Percentiles rank a stretch among this genome's conserved stretches.
These are phyloP conservation scores for Halichoerus grypus DNA, from an alignment of 2,113 vertebrate genomes.

Conservation along the genomic window DNA sequence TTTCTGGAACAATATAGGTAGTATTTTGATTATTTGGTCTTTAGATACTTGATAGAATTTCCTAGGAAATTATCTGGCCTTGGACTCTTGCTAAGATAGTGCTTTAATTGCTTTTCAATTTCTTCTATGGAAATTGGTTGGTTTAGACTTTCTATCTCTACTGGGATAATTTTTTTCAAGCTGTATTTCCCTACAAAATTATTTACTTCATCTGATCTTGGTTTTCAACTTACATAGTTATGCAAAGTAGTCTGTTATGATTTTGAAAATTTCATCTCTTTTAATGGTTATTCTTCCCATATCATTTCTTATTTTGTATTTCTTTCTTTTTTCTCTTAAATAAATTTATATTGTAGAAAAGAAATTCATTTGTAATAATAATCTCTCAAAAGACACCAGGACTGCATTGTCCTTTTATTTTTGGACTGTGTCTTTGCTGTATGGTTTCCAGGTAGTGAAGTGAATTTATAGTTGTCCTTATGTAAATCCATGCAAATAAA, in stretches of 20 bases:
- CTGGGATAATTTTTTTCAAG: background rate
- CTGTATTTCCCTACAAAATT: background rate
- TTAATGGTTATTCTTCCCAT: background rate
- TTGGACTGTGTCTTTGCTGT: background rate
- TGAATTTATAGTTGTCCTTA: background rate
- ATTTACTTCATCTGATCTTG: background rate
- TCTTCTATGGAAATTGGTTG: background rate
- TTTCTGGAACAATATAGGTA: background rate
- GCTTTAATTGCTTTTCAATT: background rate
- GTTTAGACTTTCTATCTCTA: background rate
- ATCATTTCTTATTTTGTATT: background rate
- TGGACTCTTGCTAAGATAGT: background rate
- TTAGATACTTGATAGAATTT: background rate
- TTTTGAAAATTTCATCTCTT: background rate
- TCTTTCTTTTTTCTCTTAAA: background rate
- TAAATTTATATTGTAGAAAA: background rate
- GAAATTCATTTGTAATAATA: background rate
- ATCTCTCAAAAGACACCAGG: background rate
- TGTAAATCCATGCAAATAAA: background rate
- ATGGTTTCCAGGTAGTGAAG: background rate
- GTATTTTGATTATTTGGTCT: background rate
- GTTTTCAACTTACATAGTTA: background rate
- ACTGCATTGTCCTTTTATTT: background rate
- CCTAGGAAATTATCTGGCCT: background rate
- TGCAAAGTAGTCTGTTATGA: background rate